Conservation (phyloP, 35 echinoderm and acorn worm genomes). For the Apostichopus parvimensis region DNA sequence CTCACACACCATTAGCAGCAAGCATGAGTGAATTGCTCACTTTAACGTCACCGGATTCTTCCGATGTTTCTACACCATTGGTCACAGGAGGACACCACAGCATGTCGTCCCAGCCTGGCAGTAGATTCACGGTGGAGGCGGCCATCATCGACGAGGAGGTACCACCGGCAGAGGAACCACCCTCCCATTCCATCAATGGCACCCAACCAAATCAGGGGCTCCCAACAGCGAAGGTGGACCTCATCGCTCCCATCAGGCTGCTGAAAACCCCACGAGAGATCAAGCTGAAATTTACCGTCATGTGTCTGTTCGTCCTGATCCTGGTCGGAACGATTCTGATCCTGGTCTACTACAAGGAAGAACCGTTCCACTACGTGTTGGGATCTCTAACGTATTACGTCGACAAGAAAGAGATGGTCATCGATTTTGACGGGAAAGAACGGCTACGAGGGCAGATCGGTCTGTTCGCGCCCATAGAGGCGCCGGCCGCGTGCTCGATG, state of each 20-base stretch:
- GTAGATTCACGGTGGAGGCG: conserved; percentile 40
- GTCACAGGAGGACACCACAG: conserved; percentile 4
- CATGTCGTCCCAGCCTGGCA: not conserved
- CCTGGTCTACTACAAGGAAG: conserved; percentile 43
- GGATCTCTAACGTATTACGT: conserved; percentile 48
- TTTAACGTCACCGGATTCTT: not conserved
- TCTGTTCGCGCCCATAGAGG: not conserved
- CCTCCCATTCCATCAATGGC: not conserved
- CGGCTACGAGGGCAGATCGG: conserved; percentile 43
- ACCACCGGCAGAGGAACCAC: not conserved
- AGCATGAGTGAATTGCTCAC: conserved; percentile 24
- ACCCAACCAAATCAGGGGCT: not conserved
- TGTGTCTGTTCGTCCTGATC: conserved; percentile 54
- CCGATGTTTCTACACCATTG: conserved; percentile 63
- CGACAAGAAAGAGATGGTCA: conserved; percentile 24
- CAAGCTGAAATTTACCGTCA: conserved; percentile 57
- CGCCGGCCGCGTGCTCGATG: conserved; percentile 8
- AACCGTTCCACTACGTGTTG: conserved; percentile 38
- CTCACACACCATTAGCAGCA: not conserved
- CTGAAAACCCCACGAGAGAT: conserved; percentile 66
- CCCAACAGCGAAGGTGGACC: conserved; percentile 21
- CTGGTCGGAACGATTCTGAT: conserved; percentile 49
- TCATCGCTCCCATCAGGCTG: conserved; percentile 47
- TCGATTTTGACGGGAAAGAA: not conserved
- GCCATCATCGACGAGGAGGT: conserved; percentile 11